Evolutionary conservation across 1,140 invertebrate genomes (phyloP).

Genomic region (Propsilocerus akamusi): DNA sequence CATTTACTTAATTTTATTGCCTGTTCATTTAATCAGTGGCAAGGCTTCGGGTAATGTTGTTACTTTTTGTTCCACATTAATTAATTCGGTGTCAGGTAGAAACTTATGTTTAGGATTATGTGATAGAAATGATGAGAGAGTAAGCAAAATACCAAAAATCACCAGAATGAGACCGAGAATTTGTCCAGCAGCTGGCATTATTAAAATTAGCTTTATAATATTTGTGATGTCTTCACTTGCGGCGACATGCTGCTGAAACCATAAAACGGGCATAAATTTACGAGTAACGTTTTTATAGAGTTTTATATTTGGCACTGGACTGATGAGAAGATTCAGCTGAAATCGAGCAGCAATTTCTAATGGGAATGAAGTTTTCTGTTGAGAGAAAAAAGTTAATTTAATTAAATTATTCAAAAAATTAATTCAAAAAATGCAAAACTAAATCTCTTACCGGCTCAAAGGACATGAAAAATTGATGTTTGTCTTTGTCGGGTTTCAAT

Average conservation of each 20-base stretch:
- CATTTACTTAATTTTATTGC: too few species aligned
- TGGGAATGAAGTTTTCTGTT: constrained; percentile 45
- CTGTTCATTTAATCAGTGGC: too few species aligned
- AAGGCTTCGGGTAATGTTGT: too few species aligned
- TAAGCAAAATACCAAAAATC: constrained; percentile 7
- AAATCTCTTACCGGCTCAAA: constrained; percentile 49
- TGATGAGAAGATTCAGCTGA: constrained; percentile 56
- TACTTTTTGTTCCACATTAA: too few species aligned
- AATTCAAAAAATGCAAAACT: neutral
- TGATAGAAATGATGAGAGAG: too few species aligned
- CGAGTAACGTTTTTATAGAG: constrained; percentile 43
- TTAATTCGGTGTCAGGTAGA: too few species aligned
- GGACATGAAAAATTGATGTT: constrained; percentile 51
- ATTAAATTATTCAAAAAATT: neutral
- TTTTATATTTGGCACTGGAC: constrained; percentile 33
- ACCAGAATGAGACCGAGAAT: constrained; percentile 18
- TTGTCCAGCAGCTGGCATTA: constrained; percentile 15
- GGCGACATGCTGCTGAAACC: constrained; percentile 49
- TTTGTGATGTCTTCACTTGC: constrained; percentile 32
- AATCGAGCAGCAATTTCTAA: constrained; percentile 51
- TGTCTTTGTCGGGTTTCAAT: constrained; percentile 40
- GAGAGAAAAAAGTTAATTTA: neutral
- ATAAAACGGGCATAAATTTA: constrained; percentile 55
- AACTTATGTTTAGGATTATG: too few species aligned
- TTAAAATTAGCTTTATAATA: constrained; percentile 15